Conservation (phyloP, 2,113 vertebrate genomes). For the Chionis minor region DNA sequence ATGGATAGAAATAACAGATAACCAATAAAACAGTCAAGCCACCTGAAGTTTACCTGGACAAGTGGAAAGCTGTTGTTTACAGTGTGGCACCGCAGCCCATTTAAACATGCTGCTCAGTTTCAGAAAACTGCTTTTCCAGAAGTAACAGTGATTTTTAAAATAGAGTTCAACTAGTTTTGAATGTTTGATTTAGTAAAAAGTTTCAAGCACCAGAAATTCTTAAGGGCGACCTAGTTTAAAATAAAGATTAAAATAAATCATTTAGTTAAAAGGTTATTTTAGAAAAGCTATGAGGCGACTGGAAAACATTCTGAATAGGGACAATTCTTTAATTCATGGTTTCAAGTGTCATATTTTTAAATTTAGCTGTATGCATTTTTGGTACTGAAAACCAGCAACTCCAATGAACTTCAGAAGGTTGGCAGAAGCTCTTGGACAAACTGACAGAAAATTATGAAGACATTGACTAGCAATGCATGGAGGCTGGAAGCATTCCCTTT, state of each 20-base stretch:
- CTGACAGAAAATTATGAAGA: not conserved
- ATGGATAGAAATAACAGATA: not conserved
- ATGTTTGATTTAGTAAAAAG: not conserved
- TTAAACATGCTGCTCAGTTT: not conserved
- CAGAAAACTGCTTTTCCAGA: not conserved
- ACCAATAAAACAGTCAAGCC: not conserved
- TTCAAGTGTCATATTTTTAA: not conserved
- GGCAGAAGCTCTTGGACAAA: not conserved
- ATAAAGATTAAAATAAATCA: not conserved
- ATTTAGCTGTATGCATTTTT: accelerated
- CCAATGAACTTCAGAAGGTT: not conserved
- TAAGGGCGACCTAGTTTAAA: not conserved
- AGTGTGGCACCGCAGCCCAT: too few species aligned
- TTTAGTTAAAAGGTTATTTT: not conserved
- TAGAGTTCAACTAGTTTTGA: not conserved
- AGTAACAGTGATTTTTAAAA: not conserved
- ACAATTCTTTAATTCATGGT: not conserved
- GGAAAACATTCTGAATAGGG: not conserved
- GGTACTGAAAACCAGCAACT: not conserved
- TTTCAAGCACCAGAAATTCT: not conserved
- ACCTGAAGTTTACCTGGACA: not conserved
- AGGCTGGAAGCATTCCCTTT: not conserved
- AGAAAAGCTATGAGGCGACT: not conserved
- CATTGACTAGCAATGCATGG: not conserved
- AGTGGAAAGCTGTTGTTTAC: not conserved